Evolutionary conservation across 2,113 vertebrate genomes (phyloP).

Genomic region (Laticauda laticaudata): DNA sequence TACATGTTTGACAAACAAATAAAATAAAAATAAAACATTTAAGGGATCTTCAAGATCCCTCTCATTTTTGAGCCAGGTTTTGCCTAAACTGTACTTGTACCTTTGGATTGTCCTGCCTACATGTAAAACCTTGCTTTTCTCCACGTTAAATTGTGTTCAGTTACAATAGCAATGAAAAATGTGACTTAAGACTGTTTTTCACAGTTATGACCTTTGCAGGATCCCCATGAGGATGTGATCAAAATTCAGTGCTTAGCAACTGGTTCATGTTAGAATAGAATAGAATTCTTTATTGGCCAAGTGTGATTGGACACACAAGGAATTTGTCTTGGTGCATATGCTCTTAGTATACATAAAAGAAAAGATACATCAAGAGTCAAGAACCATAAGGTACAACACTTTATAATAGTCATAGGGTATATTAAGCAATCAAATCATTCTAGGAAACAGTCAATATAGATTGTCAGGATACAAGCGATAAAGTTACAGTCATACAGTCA

Average conservation of each 20-base stretch:
- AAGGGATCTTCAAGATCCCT: background rate
- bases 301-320: no score
- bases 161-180: background rate
- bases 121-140: background rate
- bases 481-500: no score
- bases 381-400: no score
- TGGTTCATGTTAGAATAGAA: background rate
- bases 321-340: no score
- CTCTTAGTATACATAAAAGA: no score
- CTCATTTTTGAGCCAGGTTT: background rate
- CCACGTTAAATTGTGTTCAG: background rate
- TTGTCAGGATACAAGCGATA: no score
- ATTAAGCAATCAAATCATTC: no score
- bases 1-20: no score
- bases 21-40: background rate
- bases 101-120: background rate
- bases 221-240: background rate
- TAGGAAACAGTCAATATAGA: no score
- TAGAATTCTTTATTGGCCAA: no score
- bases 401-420: no score
- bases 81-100: background rate
- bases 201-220: background rate
- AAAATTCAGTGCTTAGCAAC: background rate
- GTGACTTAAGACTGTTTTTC: background rate
- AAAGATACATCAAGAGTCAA: no score